Base-by-base conservation (phyloP, 2,797 vertebrate genomes). In the Gymnoscopelus microlampas region DNA sequence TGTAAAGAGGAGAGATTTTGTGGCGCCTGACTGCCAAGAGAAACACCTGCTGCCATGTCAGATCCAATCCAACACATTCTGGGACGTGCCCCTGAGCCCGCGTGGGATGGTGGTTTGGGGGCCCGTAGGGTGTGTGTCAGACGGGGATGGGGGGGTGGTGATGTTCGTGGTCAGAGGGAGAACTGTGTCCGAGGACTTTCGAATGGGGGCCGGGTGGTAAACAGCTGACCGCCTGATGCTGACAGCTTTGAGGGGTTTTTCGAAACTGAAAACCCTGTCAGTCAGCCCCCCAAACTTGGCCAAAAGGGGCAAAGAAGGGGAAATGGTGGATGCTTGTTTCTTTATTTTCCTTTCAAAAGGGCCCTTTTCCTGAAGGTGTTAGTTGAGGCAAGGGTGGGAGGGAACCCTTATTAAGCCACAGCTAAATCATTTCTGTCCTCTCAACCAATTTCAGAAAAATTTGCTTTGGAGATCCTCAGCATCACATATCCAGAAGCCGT, bases 231-330 rank as follows among this genome's bases (percentile, higher is more conserved):
- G 69, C 64, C 60, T 75, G 56, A 82, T 53, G 86, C 44, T 86
- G 86, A 91, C 87, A 91, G 82, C 84, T 87, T 78, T 71, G 85
- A 90, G 78, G 74, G 53, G 66, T 68, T 60, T 60, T 77, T 50
- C 23, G 85, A 88, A 88, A 89, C 76, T 73, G 64, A 88, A 91
- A 85, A 85, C 79, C 74, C 64, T 67, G 85, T 88, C 89, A 63
- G 59, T 70, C 58, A 86, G 67, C 73, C 72, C 59, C 15, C 65
- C 53, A 71, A 68, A 76, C 73, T 74, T 74, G 53, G 87, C 77
- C 79, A 72, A 69, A 44, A 61, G 73, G 70, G 74, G 65, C 5
- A 32, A 76, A 62, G 76, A 74, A 44, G 12, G n/a, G 79, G 74
- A 81, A 78, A 73, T 2, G 11, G 68, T 48, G 32, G 78, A 71